Evolutionary conservation across 1,140 invertebrate genomes (phyloP).

Genomic region (Sinella curviseta): DNA sequence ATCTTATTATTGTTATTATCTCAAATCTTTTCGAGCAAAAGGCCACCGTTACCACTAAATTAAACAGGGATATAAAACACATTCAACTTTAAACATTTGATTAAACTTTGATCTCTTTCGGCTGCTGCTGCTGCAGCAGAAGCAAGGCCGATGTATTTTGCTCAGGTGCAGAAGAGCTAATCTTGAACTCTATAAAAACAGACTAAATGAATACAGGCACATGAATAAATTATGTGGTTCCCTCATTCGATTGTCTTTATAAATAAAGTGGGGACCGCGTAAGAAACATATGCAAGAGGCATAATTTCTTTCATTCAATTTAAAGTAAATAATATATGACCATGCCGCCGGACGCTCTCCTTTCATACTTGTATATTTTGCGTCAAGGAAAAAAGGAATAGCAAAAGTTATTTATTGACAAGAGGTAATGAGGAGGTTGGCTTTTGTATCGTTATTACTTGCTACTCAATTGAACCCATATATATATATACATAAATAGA

Average conservation of each 20-base stretch:
- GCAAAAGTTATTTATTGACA: not conserved
- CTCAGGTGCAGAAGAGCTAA: too few species aligned
- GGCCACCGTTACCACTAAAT: not conserved
- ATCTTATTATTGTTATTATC: too few species aligned
- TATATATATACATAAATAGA: too few species aligned
- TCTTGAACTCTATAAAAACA: too few species aligned
- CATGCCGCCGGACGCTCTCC: not conserved
- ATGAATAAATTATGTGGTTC: too few species aligned
- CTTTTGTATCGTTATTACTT: not conserved
- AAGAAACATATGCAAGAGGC: not conserved
- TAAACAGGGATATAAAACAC: not conserved
- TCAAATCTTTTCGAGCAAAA: not conserved
- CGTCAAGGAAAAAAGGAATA: too few species aligned
- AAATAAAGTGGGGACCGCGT: too few species aligned
- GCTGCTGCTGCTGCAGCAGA: too few species aligned
- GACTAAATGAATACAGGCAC: too few species aligned
- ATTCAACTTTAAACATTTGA: conserved; percentile 4
- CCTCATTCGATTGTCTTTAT: too few species aligned
- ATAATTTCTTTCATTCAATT: not conserved
- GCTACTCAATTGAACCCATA: not conserved
- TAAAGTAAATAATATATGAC: not conserved
- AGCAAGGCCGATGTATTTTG: too few species aligned
- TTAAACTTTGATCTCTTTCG: not conserved
- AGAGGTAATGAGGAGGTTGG: not conserved
- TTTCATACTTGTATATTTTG: too few species aligned